A percentile compares a stretch with the other conserved stretches of the same genome.
These are phyloP conservation scores for Bufotes viridis DNA, from an alignment of 2,797 vertebrate genomes.

Conservation along the genomic window DNA sequence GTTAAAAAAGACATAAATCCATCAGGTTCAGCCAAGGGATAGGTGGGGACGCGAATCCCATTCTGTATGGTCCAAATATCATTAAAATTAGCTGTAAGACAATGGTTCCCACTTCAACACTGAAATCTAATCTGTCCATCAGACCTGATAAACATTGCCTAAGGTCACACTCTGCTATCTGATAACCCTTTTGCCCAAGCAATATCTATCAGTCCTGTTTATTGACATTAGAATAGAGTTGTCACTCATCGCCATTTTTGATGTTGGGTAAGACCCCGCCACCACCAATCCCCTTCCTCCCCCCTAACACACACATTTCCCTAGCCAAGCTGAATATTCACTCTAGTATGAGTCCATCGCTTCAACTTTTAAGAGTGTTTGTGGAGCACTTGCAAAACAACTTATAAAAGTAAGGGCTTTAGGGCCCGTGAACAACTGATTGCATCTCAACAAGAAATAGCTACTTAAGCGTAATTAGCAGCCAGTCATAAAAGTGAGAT, in stretches of 20 bases:
- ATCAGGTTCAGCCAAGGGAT: not conserved
- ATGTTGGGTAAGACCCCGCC: conserved; percentile 30
- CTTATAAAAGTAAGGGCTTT: conserved; percentile 32
- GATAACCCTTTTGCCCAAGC: conserved; percentile 54
- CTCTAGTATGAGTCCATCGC: not conserved
- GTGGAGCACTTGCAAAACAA: conserved; percentile 6
- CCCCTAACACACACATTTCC: no score
- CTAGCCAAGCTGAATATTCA: conserved; percentile 30
- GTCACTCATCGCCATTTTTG: conserved; percentile 33
- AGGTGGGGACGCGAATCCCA: no score
- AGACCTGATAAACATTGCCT: conserved; percentile 40
- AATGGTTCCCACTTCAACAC: not conserved
- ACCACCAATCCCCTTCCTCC: not conserved
- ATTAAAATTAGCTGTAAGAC: not conserved
- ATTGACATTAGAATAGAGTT: conserved; percentile 36
- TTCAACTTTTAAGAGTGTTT: conserved; percentile 46
- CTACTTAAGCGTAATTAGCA: conserved; percentile 52
- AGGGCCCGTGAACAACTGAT: conserved; percentile 45
- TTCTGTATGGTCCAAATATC: no score
- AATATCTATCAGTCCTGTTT: conserved; percentile 54
- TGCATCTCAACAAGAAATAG: conserved; percentile 45
- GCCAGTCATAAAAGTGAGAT: conserved; percentile 46
- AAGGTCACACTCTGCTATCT: conserved; percentile 49
- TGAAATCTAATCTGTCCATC: conserved; percentile 18
- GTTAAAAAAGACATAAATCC: no score